A percentile compares a stretch with the other conserved stretches of the same genome.
These are phyloP conservation scores for Zygaena filipendulae DNA, from an alignment of 2,888 invertebrate species.

Conservation along the genomic window DNA sequence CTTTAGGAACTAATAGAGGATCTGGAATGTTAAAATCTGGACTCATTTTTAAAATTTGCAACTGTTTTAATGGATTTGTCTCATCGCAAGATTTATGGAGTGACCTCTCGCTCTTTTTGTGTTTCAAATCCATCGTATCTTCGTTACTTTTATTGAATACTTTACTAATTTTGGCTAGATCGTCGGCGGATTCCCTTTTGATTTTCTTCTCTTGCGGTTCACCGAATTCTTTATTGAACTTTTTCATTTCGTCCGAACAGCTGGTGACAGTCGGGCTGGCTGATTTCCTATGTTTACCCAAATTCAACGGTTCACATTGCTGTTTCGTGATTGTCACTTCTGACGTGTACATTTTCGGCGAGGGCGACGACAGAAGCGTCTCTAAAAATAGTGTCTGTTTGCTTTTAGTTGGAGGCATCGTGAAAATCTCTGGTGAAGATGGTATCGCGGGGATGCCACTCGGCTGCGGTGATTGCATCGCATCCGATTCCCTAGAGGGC, in stretches of 20 bases:
- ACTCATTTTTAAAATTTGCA: slow-evolving; percentile 74
- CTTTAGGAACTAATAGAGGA: slow-evolving; percentile 83
- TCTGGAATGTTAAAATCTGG: slow-evolving; percentile 80
- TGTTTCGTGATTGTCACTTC: slow-evolving; percentile 65
- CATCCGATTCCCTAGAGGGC: slow-evolving; percentile 75
- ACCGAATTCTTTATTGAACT: slow-evolving; percentile 60
- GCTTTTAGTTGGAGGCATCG: slow-evolving; percentile 52
- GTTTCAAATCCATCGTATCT: slow-evolving; percentile 26
- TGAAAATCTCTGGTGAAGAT: slow-evolving; percentile 74
- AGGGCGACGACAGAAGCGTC: slow-evolving; percentile 69
- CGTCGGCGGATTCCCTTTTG: slow-evolving; percentile 40
- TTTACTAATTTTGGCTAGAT: slow-evolving; percentile 47
- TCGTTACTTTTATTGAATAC: slow-evolving; percentile 40
- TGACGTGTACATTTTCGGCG: slow-evolving; percentile 68
- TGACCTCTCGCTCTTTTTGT: slow-evolving; percentile 32
- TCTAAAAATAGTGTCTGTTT: slow-evolving; percentile 71
- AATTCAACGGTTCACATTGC: slow-evolving; percentile 75
- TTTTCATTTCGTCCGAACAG: slow-evolving; percentile 77
- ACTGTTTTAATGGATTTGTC: slow-evolving; percentile 75
- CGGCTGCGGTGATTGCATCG: slow-evolving; percentile 78
- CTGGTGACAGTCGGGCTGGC: slow-evolving; percentile 80
- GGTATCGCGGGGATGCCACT: slow-evolving; percentile 78
- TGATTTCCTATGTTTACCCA: slow-evolving; percentile 74
- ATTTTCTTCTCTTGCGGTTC: slow-evolving; percentile 56
- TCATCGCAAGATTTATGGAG: slow-evolving; percentile 43